phyloP scores from a whole-genome alignment of 1,140 invertebrate genomes.

The Tetragonula clypearis region DNA sequence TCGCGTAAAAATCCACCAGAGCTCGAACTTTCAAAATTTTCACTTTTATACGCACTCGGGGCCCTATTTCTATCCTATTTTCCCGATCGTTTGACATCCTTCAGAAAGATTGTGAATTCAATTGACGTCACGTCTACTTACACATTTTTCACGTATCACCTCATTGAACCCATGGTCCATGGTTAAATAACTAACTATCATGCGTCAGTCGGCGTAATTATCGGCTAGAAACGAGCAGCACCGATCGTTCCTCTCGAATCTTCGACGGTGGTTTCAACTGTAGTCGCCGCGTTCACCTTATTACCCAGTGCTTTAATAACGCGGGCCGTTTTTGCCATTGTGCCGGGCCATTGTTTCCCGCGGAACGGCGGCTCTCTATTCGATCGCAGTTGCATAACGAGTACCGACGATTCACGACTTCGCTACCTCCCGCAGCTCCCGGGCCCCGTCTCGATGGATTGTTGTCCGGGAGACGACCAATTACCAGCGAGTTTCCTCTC shows the following conservation, averaged over 20 bases:
- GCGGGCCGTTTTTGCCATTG: constrained; percentile 38
- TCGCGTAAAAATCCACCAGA: too few species aligned
- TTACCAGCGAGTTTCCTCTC: constrained; percentile 49
- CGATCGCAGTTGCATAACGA: constrained; percentile 53
- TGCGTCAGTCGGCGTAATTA: neutral
- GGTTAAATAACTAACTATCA: too few species aligned
- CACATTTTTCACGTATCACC: too few species aligned
- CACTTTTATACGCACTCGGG: too few species aligned
- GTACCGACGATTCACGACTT: constrained; percentile 48
- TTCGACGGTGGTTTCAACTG: neutral
- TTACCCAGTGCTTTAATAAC: constrained; percentile 49
- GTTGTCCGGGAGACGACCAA: constrained; percentile 53
- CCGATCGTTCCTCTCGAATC: neutral
- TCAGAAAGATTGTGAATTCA: too few species aligned
- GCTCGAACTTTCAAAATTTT: too few species aligned
- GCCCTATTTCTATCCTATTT: too few species aligned
- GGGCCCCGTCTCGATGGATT: constrained; percentile 43
- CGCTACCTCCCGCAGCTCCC: neutral
- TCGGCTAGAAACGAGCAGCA: neutral
- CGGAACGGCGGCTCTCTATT: constrained; percentile 38
- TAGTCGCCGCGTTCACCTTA: constrained; percentile 30
- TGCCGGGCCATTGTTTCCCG: constrained; percentile 41
- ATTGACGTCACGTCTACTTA: too few species aligned
- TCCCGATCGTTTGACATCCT: too few species aligned
- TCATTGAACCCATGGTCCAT: too few species aligned